These are phyloP conservation scores for Arizona elegans DNA, from an alignment of 2,113 vertebrate species.

Conservation along the genomic window DNA sequence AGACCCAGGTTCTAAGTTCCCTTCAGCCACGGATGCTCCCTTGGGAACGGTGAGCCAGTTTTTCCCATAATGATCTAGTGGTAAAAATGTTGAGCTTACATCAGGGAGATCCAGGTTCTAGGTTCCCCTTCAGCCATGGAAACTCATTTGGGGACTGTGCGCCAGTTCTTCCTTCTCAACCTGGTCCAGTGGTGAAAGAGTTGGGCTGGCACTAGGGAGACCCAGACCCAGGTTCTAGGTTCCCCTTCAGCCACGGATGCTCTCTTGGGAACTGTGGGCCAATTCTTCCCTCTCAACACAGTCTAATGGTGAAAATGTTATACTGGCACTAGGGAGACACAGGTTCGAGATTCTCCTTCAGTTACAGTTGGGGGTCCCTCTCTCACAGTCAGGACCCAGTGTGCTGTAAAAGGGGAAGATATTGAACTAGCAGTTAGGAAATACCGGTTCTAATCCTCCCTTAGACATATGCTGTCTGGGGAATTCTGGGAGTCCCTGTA, in stretches of 20 bases:
- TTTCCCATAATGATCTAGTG: background rate
- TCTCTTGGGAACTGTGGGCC: no score
- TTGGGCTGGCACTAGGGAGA: no score
- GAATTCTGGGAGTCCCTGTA: background rate
- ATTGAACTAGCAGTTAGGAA: background rate
- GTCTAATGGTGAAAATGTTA: no score
- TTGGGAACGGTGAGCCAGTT: background rate
- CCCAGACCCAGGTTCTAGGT: no score
- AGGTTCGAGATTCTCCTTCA: background rate
- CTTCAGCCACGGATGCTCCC: no score
- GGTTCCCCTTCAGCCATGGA: background rate
- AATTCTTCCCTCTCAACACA: no score
- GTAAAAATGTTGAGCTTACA: background rate
- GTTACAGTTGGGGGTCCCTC: background rate
- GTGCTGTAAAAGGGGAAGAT: background rate
- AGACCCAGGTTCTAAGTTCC: no score
- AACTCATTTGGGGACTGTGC: rapidly evolving
- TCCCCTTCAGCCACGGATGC: no score
- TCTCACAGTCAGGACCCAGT: background rate
- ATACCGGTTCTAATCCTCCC: background rate
- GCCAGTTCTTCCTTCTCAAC: background rate
- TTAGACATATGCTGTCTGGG: background rate
- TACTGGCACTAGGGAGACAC: background rate
- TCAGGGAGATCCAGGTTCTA: background rate
- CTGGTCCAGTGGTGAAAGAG: no score